Percentiles rank a stretch among this genome's conserved stretches.
These are phyloP conservation scores for Rousettus leschenaultii DNA, from an alignment of 2,113 vertebrate genomes.

Conservation along the genomic window DNA sequence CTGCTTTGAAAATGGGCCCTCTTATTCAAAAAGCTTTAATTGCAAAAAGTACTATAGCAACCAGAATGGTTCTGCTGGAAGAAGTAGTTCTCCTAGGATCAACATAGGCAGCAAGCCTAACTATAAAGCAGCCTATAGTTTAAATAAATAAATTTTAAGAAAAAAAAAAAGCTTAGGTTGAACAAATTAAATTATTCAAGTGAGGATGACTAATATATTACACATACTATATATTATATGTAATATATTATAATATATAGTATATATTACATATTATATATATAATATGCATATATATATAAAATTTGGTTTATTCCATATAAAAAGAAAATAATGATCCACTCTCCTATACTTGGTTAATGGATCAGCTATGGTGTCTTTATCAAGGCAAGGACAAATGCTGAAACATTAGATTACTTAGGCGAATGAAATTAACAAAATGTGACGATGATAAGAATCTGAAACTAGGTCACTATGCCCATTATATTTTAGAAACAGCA, in stretches of 20 bases:
- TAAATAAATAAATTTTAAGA: conserved; percentile 6
- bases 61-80: not conserved
- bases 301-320: not conserved
- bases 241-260: no score
- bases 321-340: not conserved
- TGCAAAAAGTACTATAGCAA: conserved; percentile 26
- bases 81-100: not conserved
- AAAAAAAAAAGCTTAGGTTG: not conserved
- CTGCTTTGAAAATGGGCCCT: conserved; percentile 21
- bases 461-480: not conserved
- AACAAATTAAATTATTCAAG: not conserved
- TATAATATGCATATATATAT: not conserved
- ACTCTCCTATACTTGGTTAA: not conserved
- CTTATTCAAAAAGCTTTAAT: conserved; percentile 18
- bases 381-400: not conserved
- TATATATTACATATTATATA: no score
- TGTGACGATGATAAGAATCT: not conserved
- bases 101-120: not conserved
- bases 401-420: not conserved
- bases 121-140: not conserved
- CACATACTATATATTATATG: no score
- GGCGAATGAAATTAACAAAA: not conserved
- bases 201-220: not conserved
- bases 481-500: conserved; percentile 31
- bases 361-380: not conserved